A percentile compares a stretch with the other conserved stretches of the same genome.
Conservation (phyloP, 2,888 invertebrate genomes). For the Cephus runcator region DNA sequence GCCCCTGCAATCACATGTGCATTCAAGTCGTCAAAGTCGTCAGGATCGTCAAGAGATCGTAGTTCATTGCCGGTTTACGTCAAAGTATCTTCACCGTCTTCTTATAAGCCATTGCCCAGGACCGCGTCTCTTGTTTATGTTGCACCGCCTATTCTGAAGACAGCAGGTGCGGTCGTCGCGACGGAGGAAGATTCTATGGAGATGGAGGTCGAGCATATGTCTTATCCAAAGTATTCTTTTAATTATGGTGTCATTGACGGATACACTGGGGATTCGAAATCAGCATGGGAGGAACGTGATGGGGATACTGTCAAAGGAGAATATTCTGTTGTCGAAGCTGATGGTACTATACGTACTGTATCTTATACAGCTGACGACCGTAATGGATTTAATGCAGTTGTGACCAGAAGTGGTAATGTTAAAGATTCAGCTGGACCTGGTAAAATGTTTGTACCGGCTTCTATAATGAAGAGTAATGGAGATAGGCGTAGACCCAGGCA, state of each 20-base stretch:
- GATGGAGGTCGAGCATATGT: conserved; percentile 33
- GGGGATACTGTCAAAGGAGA: conserved; percentile 54
- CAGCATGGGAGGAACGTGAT: conserved; percentile 56
- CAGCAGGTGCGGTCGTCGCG: conserved; percentile 39
- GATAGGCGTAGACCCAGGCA: neutral
- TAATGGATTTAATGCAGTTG: conserved; percentile 54
- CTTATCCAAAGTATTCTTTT: conserved; percentile 52
- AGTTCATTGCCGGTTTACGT: conserved; percentile 33
- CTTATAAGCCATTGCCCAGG: conserved; percentile 41
- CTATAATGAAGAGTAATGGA: neutral
- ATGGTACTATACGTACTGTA: conserved; percentile 53
- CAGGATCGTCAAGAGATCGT: neutral
- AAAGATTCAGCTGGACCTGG: neutral
- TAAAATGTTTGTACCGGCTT: neutral
- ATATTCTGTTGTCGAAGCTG: conserved; percentile 55
- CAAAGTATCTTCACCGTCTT: conserved; percentile 38
- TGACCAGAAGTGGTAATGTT: conserved; percentile 38
- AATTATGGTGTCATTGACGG: conserved; percentile 56
- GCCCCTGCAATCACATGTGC: conserved; percentile 40
- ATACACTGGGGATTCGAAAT: conserved; percentile 54
- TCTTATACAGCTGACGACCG: conserved; percentile 53
- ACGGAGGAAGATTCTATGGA: conserved; percentile 29
- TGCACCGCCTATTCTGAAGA: conserved; percentile 48
- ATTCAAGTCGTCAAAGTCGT: conserved; percentile 22
- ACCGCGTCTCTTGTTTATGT: conserved; percentile 42